Evolutionary conservation across 2,113 vertebrate genomes (phyloP).

Genomic region (Scortum barcoo): DNA sequence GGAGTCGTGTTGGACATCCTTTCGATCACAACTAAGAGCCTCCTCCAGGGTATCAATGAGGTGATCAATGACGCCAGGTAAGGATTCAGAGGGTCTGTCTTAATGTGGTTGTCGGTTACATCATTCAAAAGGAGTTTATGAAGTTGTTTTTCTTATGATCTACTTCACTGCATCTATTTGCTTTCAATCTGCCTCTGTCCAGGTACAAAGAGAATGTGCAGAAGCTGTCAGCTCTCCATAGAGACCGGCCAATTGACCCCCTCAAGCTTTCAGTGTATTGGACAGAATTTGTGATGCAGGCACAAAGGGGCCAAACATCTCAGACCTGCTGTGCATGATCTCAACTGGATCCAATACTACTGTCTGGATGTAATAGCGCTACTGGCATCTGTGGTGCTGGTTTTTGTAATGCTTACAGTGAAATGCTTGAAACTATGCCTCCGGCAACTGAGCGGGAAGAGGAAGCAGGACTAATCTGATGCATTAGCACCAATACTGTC

Average conservation of each 20-base stretch:
- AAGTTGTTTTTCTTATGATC: not conserved
- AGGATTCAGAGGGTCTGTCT: conserved; percentile 43
- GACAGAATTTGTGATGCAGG: conserved; percentile 94
- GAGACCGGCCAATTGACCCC: conserved; percentile 88
- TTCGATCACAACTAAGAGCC: conserved; percentile 84
- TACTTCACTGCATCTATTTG: not conserved
- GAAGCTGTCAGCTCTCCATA: conserved; percentile 90
- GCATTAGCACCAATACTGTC: not conserved
- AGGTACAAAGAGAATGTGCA: conserved; percentile 92
- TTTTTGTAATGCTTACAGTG: conserved; percentile 72
- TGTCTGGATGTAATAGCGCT: conserved; percentile 90
- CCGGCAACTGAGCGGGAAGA: conserved; percentile 73
- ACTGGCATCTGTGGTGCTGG: conserved; percentile 75
- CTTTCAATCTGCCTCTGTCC: conserved; percentile 23
- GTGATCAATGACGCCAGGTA: conserved; percentile 91
- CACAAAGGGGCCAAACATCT: conserved; percentile 93
- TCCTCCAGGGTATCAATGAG: conserved; percentile 85
- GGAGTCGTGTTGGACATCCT: conserved; percentile 87
- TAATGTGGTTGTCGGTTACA: not conserved
- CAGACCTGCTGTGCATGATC: conserved; percentile 86
- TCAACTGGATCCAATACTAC: conserved; percentile 95
- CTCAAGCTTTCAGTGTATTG: conserved; percentile 92
- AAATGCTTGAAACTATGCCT: conserved; percentile 86
- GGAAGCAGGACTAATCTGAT: conserved; percentile 68
- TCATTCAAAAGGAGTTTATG: not conserved